phyloP scores from a whole-genome alignment of 2,888 invertebrate genomes.

The Mythimna vitellina region DNA sequence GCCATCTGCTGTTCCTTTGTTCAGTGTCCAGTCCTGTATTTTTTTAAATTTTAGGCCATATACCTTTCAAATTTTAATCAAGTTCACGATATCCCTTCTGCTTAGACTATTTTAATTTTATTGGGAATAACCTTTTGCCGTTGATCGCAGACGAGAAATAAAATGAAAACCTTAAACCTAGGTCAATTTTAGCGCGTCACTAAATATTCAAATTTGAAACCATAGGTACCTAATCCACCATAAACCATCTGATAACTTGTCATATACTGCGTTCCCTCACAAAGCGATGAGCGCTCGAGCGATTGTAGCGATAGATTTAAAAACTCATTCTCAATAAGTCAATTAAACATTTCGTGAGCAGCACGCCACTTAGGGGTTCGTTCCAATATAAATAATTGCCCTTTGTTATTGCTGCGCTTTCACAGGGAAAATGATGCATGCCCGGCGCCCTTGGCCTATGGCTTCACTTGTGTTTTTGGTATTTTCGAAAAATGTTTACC shows the following conservation, averaged over 20 bases:
- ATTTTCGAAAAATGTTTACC: neutral
- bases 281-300: constrained; percentile 79
- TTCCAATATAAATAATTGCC: constrained; percentile 86
- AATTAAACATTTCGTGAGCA: constrained; percentile 87
- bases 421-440: constrained; percentile 67
- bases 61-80: neutral
- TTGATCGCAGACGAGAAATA: neutral
- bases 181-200: neutral
- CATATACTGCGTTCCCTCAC: constrained; percentile 68
- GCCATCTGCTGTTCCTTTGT: neutral
- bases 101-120: neutral
- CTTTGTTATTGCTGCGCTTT: constrained; percentile 85
- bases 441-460: constrained; percentile 29
- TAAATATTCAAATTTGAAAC: neutral
- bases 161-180: neutral
- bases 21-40: too few relatives aligned
- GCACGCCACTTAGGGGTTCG: constrained; percentile 87
- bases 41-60: neutral
- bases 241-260: constrained; percentile 42
- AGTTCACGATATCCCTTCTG: neutral
- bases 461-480: constrained; percentile 5
- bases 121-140: neutral
- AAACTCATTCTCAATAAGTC: constrained; percentile 90
- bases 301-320: constrained; percentile 85
- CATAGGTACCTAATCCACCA: neutral